A percentile compares a stretch with the other conserved stretches of the same genome.
These are phyloP conservation scores for Nymphalis polychloros DNA, from an alignment of 2,888 invertebrate species.

Conservation along the genomic window DNA sequence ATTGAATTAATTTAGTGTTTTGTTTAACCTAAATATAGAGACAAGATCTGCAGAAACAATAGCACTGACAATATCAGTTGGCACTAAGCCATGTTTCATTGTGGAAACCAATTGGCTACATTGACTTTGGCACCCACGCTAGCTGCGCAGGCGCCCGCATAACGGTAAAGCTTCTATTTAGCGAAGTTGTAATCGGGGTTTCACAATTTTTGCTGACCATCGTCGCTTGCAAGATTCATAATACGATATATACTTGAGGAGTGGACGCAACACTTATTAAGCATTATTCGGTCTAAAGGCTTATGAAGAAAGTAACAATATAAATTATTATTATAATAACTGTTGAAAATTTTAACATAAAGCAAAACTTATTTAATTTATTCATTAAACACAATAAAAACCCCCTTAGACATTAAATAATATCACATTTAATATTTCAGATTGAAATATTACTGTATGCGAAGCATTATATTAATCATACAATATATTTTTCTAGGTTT, in stretches of 20 bases:
- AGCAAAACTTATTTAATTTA: too few relatives aligned
- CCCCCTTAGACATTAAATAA: too few relatives aligned
- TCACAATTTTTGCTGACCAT: slow-evolving; percentile 60
- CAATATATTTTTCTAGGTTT: slow-evolving; percentile 25
- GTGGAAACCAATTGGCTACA: slow-evolving; percentile 38
- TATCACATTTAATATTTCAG: too few relatives aligned
- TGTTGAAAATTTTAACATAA: too few relatives aligned
- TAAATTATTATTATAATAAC: too few relatives aligned
- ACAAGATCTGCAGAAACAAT: slow-evolving; percentile 39
- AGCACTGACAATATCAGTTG: slow-evolving; percentile 29
- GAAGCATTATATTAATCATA: background rate
- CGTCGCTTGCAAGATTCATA: slow-evolving; percentile 33
- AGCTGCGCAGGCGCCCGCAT: slow-evolving; percentile 30
- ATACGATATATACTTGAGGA: slow-evolving; percentile 11
- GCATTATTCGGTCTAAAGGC: background rate
- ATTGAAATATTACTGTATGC: too few relatives aligned
- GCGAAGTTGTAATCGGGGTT: slow-evolving; percentile 49
- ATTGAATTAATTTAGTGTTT: slow-evolving; percentile 33
- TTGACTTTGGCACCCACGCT: slow-evolving; percentile 50
- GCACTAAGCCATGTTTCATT: slow-evolving; percentile 33
- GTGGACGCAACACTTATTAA: background rate
- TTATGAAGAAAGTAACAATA: too few relatives aligned
- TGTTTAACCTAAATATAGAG: slow-evolving; percentile 38
- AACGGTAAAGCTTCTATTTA: slow-evolving; percentile 47
- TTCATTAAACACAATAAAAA: too few relatives aligned